Percentiles rank a stretch among this genome's conserved stretches.
Conservation (phyloP, 2,888 invertebrate species). For the Cephus pulcher region DNA sequence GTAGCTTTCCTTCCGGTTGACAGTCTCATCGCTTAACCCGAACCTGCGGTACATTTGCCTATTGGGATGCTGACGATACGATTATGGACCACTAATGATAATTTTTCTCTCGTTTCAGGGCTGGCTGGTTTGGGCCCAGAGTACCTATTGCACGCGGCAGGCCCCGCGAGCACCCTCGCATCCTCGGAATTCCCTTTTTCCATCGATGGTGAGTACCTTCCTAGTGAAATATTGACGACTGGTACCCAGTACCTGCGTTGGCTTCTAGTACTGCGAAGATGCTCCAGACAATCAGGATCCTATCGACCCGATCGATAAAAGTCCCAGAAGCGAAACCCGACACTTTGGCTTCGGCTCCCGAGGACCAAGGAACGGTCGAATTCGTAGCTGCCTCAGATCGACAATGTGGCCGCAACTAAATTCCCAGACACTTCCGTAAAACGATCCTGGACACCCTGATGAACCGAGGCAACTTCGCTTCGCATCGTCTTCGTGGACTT, state of each 20-base stretch:
- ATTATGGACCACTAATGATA: slow-evolving; percentile 5
- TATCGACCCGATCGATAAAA: slow-evolving; percentile 13
- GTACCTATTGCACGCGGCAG: slow-evolving; percentile 63
- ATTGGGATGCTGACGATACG: not conserved
- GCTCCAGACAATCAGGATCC: not conserved
- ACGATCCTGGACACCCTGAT: slow-evolving; percentile 13
- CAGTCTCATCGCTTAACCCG: not conserved
- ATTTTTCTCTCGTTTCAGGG: slow-evolving; percentile 43
- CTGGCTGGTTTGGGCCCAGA: slow-evolving; percentile 66
- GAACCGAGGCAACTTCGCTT: not conserved
- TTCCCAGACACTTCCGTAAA: slow-evolving; percentile 42
- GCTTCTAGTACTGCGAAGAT: not conserved
- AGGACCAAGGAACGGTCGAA: not conserved
- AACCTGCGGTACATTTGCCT: not conserved
- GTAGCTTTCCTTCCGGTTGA: not conserved
- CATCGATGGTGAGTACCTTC: slow-evolving; percentile 79
- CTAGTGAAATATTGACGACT: not conserved
- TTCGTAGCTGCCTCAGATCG: not conserved
- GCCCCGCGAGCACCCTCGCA: slow-evolving; percentile 79
- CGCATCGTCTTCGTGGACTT: not conserved
- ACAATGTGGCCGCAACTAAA: slow-evolving; percentile 16
- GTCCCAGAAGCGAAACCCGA: not conserved
- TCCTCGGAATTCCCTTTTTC: slow-evolving; percentile 92
- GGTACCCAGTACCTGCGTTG: not conserved
- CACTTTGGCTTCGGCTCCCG: not conserved